These are phyloP conservation scores for Chiridota heheva DNA, from an alignment of 35 echinoderm and acorn worm species.

Conservation along the genomic window DNA sequence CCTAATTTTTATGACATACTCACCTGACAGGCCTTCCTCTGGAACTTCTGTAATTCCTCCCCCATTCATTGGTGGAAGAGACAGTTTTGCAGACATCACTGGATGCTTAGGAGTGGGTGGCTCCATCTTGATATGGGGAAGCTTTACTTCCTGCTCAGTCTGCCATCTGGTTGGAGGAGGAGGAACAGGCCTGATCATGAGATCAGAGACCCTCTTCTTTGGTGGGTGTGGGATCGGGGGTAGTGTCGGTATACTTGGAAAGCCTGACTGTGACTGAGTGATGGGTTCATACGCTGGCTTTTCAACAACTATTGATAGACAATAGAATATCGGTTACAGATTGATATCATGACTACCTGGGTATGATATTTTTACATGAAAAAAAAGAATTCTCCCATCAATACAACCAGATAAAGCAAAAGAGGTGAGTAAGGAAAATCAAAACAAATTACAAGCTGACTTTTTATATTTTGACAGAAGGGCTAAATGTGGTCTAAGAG, in stretches of 20 bases:
- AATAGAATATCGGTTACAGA: too few relatives aligned
- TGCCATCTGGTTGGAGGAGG: too few relatives aligned
- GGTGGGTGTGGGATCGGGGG: slow-evolving; percentile 49
- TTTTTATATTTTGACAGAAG: too few relatives aligned
- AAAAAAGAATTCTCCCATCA: too few relatives aligned
- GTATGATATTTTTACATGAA: too few relatives aligned
- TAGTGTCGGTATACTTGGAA: slow-evolving; percentile 37
- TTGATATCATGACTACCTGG: too few relatives aligned
- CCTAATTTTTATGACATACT: neutral
- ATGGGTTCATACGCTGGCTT: too few relatives aligned
- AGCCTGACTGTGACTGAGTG: neutral
- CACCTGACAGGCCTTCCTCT: slow-evolving; percentile 21
- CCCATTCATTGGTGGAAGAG: slow-evolving; percentile 5
- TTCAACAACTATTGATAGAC: too few relatives aligned
- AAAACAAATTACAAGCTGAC: too few relatives aligned
- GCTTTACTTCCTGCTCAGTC: slow-evolving; percentile 17
- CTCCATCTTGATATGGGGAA: slow-evolving; percentile 66
- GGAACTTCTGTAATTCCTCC: neutral
- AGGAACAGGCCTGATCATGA: neutral
- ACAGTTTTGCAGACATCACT: neutral
- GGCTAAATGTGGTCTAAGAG: too few relatives aligned
- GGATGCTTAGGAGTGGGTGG: slow-evolving; percentile 67
- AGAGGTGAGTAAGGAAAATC: too few relatives aligned
- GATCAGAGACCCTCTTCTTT: neutral
- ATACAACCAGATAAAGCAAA: too few relatives aligned